Evolutionary conservation across 1,140 invertebrate species (phyloP).

Genomic region (Euura saliciscinereae): DNA sequence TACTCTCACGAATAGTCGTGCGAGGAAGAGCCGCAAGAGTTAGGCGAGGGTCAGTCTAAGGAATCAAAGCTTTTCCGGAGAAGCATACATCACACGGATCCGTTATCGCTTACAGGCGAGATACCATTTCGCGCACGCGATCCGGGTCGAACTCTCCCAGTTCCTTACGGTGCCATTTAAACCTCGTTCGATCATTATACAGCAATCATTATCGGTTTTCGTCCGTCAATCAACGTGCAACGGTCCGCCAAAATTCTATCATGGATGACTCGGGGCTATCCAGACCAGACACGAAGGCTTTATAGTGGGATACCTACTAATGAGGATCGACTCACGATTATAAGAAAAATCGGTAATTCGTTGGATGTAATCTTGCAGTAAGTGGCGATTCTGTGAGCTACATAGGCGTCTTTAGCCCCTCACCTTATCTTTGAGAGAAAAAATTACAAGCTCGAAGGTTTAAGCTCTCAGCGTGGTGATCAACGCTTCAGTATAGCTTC

Average conservation of each 20-base stretch:
- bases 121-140: background rate
- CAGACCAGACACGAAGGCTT: too few relatives aligned
- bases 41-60: background rate
- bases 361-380: too few relatives aligned
- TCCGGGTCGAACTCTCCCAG: background rate
- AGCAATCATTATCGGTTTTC: background rate
- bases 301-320: too few relatives aligned
- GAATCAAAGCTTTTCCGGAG: background rate
- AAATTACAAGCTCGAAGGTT: background rate
- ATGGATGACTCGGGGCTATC: too few relatives aligned
- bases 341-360: too few relatives aligned
- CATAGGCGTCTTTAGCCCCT: too few relatives aligned
- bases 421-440: background rate
- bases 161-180: background rate
- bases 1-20: background rate
- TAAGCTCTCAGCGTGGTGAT: background rate
- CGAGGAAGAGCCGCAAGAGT: background rate
- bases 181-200: background rate
- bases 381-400: too few relatives aligned
- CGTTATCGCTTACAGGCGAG: background rate
- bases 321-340: too few relatives aligned
- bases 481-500: background rate
- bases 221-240: background rate
- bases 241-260: background rate
- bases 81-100: background rate